phyloP scores from a whole-genome alignment of 2,888 invertebrate genomes.

The Spodoptera littoralis region DNA sequence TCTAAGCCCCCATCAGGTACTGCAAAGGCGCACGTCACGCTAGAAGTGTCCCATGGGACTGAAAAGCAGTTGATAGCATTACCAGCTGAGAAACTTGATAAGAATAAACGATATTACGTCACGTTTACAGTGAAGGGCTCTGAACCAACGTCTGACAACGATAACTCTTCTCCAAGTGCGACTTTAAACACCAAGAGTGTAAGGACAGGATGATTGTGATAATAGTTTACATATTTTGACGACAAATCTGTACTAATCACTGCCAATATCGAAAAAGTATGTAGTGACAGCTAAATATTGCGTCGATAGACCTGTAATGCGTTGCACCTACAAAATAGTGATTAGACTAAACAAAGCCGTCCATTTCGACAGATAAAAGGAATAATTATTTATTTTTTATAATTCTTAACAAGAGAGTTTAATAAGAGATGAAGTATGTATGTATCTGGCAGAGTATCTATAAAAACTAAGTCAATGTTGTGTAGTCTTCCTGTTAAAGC shows the following conservation, averaged over 20 bases:
- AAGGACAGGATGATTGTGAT: conserved; percentile 71
- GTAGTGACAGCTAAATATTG: neutral
- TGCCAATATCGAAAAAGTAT: conserved; percentile 55
- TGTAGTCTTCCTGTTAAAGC: conserved; percentile 75
- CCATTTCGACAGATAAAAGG: conserved; percentile 52
- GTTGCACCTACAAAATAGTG: conserved; percentile 32
- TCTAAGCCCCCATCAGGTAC: conserved; percentile 76
- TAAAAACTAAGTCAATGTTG: conserved; percentile 50
- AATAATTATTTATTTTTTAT: conserved; percentile 65
- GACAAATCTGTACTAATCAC: conserved; percentile 52
- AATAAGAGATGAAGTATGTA: conserved; percentile 27
- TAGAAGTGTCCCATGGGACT: conserved; percentile 95
- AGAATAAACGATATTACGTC: conserved; percentile 96
- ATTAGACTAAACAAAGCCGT: conserved; percentile 70
- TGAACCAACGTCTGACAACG: conserved; percentile 88
- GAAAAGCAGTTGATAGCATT: conserved; percentile 96
- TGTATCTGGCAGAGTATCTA: conserved; percentile 26
- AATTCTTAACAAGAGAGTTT: conserved; percentile 52
- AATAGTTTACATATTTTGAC: conserved; percentile 18
- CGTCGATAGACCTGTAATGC: conserved; percentile 19
- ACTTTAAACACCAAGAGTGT: conserved; percentile 81
- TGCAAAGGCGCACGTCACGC: conserved; percentile 89
- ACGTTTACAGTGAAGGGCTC: conserved; percentile 96
- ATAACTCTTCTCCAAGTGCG: conserved; percentile 79
- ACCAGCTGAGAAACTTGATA: conserved; percentile 95